Evolutionary conservation across 2,888 invertebrate genomes (phyloP), one percentile per base, ranked within the genome.

Genomic region (Pyrrhia umbra): DNA sequence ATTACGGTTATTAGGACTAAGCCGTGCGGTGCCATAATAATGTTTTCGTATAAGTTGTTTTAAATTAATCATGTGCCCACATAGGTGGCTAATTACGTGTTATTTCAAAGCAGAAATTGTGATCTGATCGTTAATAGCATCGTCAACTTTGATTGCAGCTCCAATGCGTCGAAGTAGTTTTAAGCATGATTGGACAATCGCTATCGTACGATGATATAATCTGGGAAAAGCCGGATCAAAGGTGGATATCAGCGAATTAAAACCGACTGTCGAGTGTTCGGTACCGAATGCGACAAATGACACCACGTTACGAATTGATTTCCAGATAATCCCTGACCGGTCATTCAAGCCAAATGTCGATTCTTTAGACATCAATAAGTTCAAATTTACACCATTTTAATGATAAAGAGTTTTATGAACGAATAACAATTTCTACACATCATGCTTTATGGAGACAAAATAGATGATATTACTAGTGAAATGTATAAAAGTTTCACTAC

Each of bases 1-100:
- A 94, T 94, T 94, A 92, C 92, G 88, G 94, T 93, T 94, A 94
- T 94, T 94, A 94, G 93, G 92, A 90, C 89, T 92, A 91, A 93
- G 91, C 91, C 92, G 87, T 86, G 89, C 85, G 88, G 89, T 90
- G 90, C 88, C 89, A 90, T 92, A 90, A 91, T 89, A 89, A 90
- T 89, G 89, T 89, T 90, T 87, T 85, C 87, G 85, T 88, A 83
- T 85, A 87, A 87, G 85, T 90, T 91, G 88, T 89, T 92, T 91
- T 87, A 85, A 89, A 88, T 88, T 88, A 86, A 88, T 88, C 85
- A 87, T 83, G 66, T 71, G 66, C 55, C 65, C 79, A 77, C 66
- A 73, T 69, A 55, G 59, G 57, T 68, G 42, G 39, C 21, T 68
- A 65, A 77, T 60, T 58, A 69, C 34, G 47, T 66, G 65, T 56